Base-by-base conservation (phyloP, 35 echinoderm and acorn worm genomes). In the Apostichopus parvimensis region DNA sequence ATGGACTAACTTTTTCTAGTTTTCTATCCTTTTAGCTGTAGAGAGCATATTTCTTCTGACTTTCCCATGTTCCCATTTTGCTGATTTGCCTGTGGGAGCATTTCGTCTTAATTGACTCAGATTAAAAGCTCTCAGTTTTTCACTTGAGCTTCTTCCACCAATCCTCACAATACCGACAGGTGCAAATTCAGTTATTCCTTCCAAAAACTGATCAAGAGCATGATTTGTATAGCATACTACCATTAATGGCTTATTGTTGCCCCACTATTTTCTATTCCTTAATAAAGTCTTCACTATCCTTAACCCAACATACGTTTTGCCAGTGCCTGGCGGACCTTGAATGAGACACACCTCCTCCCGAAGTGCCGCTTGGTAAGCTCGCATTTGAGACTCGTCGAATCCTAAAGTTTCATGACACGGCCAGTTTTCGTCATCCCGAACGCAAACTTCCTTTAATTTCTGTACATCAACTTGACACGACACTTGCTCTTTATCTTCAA, bases 291-390 rank as follows among this genome's bases (percentile, higher is more conserved):
- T 26, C 24, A 98, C 83, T 20, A 98, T 92, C 57, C 85, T 89
- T 65, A 95, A 61, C 5, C 96, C 96, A 66, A 98, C 70, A 60
- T 92, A 94, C 2, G 94, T 95, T 76, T 98, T 98, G 6, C 96
- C 96, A 59, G 96, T 98, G 22, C 94, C 96, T 15, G 96, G 96
- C 15, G 92, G 94, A 28, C 96, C 96, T 87, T 93, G 90, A 59
- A 98, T 98, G 9, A 94, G 59, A 12, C 92, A 82, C 11, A 98
- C 18, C 54, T 98, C 96, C 34, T 92, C 87, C 65, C 62, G 93
- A 26, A 98, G 72, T 25, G 92, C 96, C 23, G 94, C 72, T 13
- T 91, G 60, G 20, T 91, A 78, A 17, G 96, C 96, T 24, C 18
- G 11, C 70, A 88, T 62, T 78, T 98, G 96, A 58, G 89, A 89